Evolutionary conservation across 1,140 invertebrate genomes (phyloP), one percentile per base, ranked within the genome.

Genomic region (Dolichoris vasculosae): DNA sequence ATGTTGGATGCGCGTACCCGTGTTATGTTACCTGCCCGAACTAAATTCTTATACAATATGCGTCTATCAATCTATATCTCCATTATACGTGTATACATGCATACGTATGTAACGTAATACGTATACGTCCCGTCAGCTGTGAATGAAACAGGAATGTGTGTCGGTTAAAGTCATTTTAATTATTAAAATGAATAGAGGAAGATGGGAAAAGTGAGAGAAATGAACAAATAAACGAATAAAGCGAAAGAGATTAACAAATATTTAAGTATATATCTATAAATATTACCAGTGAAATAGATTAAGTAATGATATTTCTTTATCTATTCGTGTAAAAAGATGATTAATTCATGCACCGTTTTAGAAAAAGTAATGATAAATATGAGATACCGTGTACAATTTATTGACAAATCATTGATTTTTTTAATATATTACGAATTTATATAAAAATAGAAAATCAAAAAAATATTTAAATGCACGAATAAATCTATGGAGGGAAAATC

Each of bases 1-100:
- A 91, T 91, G 89, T 89, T 89, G 59, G 82, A 87, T 88, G 80
- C 82, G 51, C 55, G 85, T 59, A 51, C 48, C 63, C 67, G 64
- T 9, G 23, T 43, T 64, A 80, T 67, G 38, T 63, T 64, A 63
- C 51, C 76, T 38, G 48, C 30, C 32, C 17, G 17, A 26, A 8
- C 38, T 73, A 43, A 73, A 73, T 73, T 73, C 69, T 32, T 2
- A 11, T 73, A 43, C 13, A 2, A 13, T 35, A 0, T 63, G 7
- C 51, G 51, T 2, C 26, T 83, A 73, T 63, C 69, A 51, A 59
- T 32, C 81, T 83, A 51, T 32, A 69, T 71, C 46, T 46, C 35
- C 13, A 9, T 13, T 76, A 3, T 32, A 32, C n/a, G 15, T 51
- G 46, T 43, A 32, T 67, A 17, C 59, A 67, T 13, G 64, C 30